Evolutionary conservation across 2,888 invertebrate species (phyloP), one percentile per base, ranked within the genome.

Genomic region (Ectobius pallidus): DNA sequence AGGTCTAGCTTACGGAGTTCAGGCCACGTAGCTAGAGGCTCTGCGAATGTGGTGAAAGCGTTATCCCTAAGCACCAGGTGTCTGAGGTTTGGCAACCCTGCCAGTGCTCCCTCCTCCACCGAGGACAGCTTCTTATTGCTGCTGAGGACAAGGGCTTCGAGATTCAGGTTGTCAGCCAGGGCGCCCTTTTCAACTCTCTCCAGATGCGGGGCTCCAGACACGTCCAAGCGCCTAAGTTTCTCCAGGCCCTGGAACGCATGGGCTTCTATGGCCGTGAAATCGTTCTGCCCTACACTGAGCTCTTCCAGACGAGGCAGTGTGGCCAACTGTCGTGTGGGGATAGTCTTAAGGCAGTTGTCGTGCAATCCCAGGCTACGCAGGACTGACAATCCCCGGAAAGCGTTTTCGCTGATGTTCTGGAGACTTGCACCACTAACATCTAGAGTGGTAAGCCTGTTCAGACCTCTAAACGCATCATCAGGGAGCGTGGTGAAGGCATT

Each of bases 341-440:
- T 89, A 69, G 86, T 86, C 67, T 86, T 86, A 73, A 95, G 83
- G 77, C 91, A 89, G 83, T 95, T 95, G 77, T 92, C 94, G n/a
- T 91, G 90, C 25, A 95, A 85, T 81, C 92, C 92, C 34, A 95
- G 85, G 78, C 87, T 91, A 75, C 94, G 87, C 49, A 95, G 84
- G n/a, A 90, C 90, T 73, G 88, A 89, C 46, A 81, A 69, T 62
- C 94, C 94, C 75, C 89, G 87, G 78, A 95, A 91, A 20, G 94
- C 92, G 73, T 89, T 87, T 20, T 89, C 88, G 77, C 92, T 92
- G 76, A 95, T 91, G 79, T 93, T 93, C 73, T 90, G 89, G 76
- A 95, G 86, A 20, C 92, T 92, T 30, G 94, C 94, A 77, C 93
- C 92, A 78, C 91, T 91, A 76, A 95, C 85, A 81, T 95, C 94